Conservation (phyloP, 1,140 invertebrate genomes). For the Cydia strobilella region DNA sequence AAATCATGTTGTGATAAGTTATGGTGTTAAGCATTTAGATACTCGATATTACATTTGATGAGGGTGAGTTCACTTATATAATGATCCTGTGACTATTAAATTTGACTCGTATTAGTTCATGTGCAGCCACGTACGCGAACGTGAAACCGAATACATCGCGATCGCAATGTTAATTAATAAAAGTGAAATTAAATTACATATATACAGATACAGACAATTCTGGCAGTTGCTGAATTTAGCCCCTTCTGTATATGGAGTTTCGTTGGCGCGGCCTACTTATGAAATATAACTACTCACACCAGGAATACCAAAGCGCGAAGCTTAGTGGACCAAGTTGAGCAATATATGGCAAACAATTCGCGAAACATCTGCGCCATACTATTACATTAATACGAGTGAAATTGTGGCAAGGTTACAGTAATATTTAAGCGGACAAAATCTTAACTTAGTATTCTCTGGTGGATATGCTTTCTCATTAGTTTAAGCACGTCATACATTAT, state of each 20-base stretch:
- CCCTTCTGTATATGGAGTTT: neutral
- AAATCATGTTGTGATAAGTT: too few species aligned
- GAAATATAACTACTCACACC: neutral
- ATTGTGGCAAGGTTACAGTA: slow-evolving; percentile 17
- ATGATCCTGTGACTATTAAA: too few species aligned
- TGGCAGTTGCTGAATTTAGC: neutral
- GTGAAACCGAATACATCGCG: too few species aligned
- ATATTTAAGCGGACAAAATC: neutral
- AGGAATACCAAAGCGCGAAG: slow-evolving; percentile 19
- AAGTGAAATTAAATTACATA: neutral
- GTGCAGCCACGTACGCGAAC: too few species aligned
- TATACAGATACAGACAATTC: neutral
- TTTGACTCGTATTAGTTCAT: too few species aligned
- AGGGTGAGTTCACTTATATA: too few species aligned
- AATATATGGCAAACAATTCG: slow-evolving; percentile 43
- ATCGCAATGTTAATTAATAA: neutral
- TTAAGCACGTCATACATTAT: too few species aligned
- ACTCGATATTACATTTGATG: too few species aligned
- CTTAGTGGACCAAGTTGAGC: slow-evolving; percentile 42
- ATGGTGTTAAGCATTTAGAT: too few species aligned
- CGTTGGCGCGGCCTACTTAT: slow-evolving; percentile 6
- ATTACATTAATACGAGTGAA: slow-evolving; percentile 35
- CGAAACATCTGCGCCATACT: slow-evolving; percentile 45
- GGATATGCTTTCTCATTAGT: neutral
- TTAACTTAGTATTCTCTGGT: neutral